Percentiles rank a stretch among this genome's conserved stretches.
Conservation (phyloP, 2,113 vertebrate species). For the Cryptoleucopteryx plumbea region DNA sequence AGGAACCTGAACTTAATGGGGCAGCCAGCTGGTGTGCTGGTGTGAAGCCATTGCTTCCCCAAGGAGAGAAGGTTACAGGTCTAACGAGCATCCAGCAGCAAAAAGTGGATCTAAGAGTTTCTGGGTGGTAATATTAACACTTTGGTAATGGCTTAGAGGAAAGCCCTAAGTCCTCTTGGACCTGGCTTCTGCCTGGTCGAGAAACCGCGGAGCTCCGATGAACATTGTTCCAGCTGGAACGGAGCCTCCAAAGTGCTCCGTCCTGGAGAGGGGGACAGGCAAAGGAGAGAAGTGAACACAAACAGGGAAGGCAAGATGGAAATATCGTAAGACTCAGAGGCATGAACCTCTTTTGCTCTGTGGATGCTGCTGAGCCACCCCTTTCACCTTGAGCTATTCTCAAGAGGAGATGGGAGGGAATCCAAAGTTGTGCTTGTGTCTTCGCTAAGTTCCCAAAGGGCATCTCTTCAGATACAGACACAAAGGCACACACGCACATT, state of each 20-base stretch:
- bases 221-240: conserved; percentile 45
- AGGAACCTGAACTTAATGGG: conserved; percentile 26
- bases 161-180: conserved; percentile 41
- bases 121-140: conserved; percentile 64
- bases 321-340: neutral
- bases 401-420: neutral
- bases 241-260: neutral
- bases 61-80: neutral
- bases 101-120: conserved; percentile 7
- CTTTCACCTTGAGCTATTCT: neutral
- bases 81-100: conserved; percentile 11
- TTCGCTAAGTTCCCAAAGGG: neutral
- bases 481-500: neutral
- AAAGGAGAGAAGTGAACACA: neutral
- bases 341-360: neutral
- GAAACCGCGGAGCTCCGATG: neutral
- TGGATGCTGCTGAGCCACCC: neutral
- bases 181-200: conserved; percentile 13
- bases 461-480: neutral
- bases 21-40: conserved; percentile 24
- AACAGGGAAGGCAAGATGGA: neutral
- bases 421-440: neutral
- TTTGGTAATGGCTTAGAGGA: conserved; percentile 50
- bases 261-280: neutral
- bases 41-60: conserved; percentile 60